Base-by-base conservation (phyloP, 2,113 vertebrate species). In the Microtus oregoni region DNA sequence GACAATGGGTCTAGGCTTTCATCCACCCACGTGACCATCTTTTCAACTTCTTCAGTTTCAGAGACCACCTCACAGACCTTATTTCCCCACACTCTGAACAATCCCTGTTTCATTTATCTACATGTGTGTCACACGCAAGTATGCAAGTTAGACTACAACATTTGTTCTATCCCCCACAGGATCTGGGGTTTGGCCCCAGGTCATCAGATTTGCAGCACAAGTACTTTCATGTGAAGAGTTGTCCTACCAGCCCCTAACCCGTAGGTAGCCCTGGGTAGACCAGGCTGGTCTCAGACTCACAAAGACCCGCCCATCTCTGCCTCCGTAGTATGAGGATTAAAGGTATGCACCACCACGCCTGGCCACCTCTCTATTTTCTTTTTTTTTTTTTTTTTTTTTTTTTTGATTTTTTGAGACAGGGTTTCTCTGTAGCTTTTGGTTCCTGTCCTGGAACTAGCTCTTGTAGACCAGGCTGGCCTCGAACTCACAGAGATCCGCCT, bases 91-190 rank as follows among this genome's bases (percentile, higher is more conserved):
- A 50, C 14, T 47, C 30, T 70, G 38, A 30, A 58, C n/a, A 32
- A 35, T 4, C 6, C 28, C 15, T 61, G 8, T 65, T 72, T 90
- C 20, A 77, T 50, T 75, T 11, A 52, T n/a, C 63, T 85, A 30
- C 2, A 0, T 44, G 5, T 9, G 4, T 15, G 10, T 52, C 17
- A 1, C 55, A 6, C 55, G 1, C 55, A 1, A 5, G 19, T 20
- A 58, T 58, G 41, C 24, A 44, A 28, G 41, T 44, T 76, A 44
- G 41, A 76, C 11, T 77, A 77, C 26, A 77, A 17, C 75, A 35
- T 82, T 28, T 65, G 22, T 30, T 44, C 24, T 65, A 44, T 65
- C 58, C 2, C 14, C 22, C 22, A 38, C 22, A 15, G 55, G 81
- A 28, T 83, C n/a, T 63, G 24, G 22, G 81, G n/a, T 38, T 82